phyloP scores from a whole-genome alignment of 2,888 invertebrate species.

The Bedellia somnulentella region DNA sequence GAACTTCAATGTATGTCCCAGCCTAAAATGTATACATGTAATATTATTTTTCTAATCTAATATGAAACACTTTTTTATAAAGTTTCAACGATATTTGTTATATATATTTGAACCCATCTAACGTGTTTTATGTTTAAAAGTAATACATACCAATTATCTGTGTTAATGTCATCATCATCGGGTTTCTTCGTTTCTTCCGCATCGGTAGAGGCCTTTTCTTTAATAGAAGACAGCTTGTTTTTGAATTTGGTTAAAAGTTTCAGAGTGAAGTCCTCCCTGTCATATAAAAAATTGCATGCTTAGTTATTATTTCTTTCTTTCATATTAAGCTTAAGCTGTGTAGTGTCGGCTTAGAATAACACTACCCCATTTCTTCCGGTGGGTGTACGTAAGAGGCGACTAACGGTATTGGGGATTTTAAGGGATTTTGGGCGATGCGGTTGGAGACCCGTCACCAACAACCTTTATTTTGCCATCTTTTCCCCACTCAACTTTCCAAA shows the following conservation, averaged over 20 bases:
- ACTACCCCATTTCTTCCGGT: not conserved
- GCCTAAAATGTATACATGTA: conserved; percentile 37
- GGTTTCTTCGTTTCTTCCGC: conserved; percentile 22
- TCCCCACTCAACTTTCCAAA: too few relatives aligned
- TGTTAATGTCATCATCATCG: conserved; percentile 32
- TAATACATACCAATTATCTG: conserved; percentile 46
- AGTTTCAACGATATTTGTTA: too few relatives aligned
- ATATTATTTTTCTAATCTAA: not conserved
- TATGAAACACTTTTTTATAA: not conserved
- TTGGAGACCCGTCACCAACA: not conserved
- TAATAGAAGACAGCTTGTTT: conserved; percentile 71
- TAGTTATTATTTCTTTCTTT: too few relatives aligned
- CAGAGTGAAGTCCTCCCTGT: conserved; percentile 77
- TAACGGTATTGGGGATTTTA: not conserved
- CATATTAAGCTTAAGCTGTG: too few relatives aligned
- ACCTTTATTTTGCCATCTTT: too few relatives aligned
- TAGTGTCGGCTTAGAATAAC: too few relatives aligned
- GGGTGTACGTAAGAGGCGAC: not conserved
- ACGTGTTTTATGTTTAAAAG: too few relatives aligned
- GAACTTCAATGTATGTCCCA: conserved; percentile 68
- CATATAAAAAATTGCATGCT: too few relatives aligned
- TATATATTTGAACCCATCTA: too few relatives aligned
- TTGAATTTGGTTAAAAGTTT: conserved; percentile 82
- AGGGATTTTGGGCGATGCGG: not conserved
- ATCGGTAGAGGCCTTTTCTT: conserved; percentile 57